Evolutionary conservation across 2,888 invertebrate species (phyloP).

Genomic region (Lochmaea crataegi): DNA sequence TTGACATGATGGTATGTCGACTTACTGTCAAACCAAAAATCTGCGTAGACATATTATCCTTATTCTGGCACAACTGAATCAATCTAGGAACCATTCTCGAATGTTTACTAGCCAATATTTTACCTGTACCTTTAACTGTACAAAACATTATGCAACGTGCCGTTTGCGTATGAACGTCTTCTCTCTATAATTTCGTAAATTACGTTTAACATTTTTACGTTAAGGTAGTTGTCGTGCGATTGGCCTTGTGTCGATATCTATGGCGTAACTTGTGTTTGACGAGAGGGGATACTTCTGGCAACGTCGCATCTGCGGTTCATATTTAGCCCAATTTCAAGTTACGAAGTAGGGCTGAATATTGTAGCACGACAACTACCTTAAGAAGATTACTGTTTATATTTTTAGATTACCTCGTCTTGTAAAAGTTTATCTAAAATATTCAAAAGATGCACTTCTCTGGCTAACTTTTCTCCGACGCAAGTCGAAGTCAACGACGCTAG

Average conservation of each 20-base stretch:
- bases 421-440: slow-evolving; percentile 55
- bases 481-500: slow-evolving; percentile 59
- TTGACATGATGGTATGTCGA: neutral
- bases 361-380: neutral
- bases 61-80: slow-evolving; percentile 41
- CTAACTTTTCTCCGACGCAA: slow-evolving; percentile 59
- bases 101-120: slow-evolving; percentile 53
- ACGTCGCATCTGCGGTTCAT: no score
- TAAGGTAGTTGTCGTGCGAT: no score
- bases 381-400: neutral
- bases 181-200: slow-evolving; percentile 47
- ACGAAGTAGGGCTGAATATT: neutral
- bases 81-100: slow-evolving; percentile 52
- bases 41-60: slow-evolving; percentile 31
- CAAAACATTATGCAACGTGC: slow-evolving; percentile 59
- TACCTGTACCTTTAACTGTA: slow-evolving; percentile 57
- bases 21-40: slow-evolving; percentile 38
- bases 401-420: slow-evolving; percentile 56
- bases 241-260: no score
- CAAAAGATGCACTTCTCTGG: slow-evolving; percentile 59
- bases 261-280: no score
- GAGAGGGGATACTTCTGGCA: no score
- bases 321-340: no score
- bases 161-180: slow-evolving; percentile 55
- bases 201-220: neutral